phyloP scores from a whole-genome alignment of 2,113 vertebrate genomes.

The Sitta europaea region DNA sequence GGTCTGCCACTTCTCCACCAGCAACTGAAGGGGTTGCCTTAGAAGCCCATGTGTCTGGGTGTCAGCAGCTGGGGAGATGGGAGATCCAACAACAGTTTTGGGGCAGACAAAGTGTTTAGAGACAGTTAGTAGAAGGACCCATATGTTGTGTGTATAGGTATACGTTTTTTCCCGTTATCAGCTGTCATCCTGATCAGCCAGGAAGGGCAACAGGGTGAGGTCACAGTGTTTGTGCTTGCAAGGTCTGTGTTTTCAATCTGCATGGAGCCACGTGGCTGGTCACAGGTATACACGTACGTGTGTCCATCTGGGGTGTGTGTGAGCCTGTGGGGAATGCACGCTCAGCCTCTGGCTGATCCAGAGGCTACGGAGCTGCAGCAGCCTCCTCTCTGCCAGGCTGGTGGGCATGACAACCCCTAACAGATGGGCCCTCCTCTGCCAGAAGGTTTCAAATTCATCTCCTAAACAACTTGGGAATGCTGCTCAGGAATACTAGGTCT shows the following conservation, averaged over 20 bases:
- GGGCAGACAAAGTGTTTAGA: not conserved
- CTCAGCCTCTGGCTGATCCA: not conserved
- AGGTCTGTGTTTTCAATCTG: not conserved
- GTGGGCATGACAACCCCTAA: not conserved
- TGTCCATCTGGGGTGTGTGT: accelerated
- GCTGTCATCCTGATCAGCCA: not conserved
- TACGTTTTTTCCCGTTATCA: not conserved
- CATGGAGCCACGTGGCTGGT: not conserved
- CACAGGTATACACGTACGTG: not conserved
- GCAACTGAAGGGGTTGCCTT: not conserved
- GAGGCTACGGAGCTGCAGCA: not conserved
- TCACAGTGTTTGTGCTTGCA: not conserved
- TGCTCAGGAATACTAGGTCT: not conserved
- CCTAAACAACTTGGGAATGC: conserved; percentile 12
- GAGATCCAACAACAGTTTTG: not conserved
- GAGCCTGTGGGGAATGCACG: accelerated
- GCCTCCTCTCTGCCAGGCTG: not conserved
- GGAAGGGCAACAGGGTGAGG: not conserved
- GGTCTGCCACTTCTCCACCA: not conserved
- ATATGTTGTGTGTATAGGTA: not conserved
- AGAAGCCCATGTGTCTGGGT: accelerated
- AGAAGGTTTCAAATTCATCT: not conserved
- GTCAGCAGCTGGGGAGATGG: not conserved
- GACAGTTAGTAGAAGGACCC: not conserved
- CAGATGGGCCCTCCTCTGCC: not conserved